A percentile compares a stretch with the other conserved stretches of the same genome.
phyloP scores from a whole-genome alignment of 1,140 invertebrate genomes.

The Cephus cinctus region DNA sequence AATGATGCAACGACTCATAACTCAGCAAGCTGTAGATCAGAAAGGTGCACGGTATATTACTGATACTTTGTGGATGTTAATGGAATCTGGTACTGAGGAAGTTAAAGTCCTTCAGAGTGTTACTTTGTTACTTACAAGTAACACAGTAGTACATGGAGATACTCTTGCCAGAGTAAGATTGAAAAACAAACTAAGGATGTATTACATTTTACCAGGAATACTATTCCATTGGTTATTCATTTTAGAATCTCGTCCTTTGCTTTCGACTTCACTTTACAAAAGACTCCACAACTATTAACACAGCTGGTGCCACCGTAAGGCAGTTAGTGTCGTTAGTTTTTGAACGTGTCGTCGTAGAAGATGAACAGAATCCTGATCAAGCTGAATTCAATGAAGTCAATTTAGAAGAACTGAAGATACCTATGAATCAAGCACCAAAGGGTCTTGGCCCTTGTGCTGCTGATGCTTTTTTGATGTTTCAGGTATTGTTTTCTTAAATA shows the following conservation, averaged over 20 bases:
- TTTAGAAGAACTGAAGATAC: slow-evolving; percentile 77
- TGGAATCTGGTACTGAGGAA: slow-evolving; percentile 91
- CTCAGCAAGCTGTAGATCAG: slow-evolving; percentile 79
- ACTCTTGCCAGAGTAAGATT: slow-evolving; percentile 80
- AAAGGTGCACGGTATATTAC: slow-evolving; percentile 91
- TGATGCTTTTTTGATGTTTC: slow-evolving; percentile 94
- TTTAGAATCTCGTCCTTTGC: slow-evolving; percentile 90
- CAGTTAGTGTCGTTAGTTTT: slow-evolving; percentile 96
- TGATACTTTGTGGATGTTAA: slow-evolving; percentile 88
- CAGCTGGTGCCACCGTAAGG: slow-evolving; percentile 93
- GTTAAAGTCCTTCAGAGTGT: slow-evolving; percentile 96
- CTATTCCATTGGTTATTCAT: slow-evolving; percentile 23
- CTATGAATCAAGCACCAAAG: slow-evolving; percentile 74
- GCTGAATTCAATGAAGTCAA: slow-evolving; percentile 59
- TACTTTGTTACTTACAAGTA: slow-evolving; percentile 90
- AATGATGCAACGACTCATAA: slow-evolving; percentile 84
- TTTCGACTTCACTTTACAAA: slow-evolving; percentile 94
- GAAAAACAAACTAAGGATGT: slow-evolving; percentile 12
- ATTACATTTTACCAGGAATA: slow-evolving; percentile 4
- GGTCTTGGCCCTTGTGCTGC: slow-evolving; percentile 85
- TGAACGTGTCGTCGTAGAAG: slow-evolving; percentile 84
- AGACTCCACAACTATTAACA: slow-evolving; percentile 92
- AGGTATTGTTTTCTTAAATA: slow-evolving; percentile 59
- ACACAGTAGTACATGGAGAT: slow-evolving; percentile 89
- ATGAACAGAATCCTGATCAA: slow-evolving; percentile 54